Evolutionary conservation across 2,797 vertebrate genomes (phyloP), one percentile per base, ranked within the genome.

Genomic region (Eulemur albifrons): DNA sequence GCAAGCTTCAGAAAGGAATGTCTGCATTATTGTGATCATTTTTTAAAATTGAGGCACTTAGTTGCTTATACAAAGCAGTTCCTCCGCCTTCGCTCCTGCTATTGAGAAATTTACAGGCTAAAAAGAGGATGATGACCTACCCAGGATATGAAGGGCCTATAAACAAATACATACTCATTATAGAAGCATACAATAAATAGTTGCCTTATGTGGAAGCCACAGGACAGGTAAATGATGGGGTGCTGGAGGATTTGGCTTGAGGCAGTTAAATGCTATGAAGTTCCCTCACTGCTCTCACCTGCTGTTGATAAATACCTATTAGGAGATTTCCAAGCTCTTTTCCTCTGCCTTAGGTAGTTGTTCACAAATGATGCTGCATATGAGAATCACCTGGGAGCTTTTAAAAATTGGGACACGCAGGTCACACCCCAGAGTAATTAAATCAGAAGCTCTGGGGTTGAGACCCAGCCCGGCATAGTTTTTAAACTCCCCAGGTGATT

Each of bases 131-230:
- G 86, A 95, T 48, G 80, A 90, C 21, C 40, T 27, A 92, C 80
- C n/a, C 13, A 87, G 83, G 81, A 88, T 81, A 88, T 65, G 90
- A 92, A 88, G 72, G 10, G 50, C 45, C 57, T 79, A 93, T 88
- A 93, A 96, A 81, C 52, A 89, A 83, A 92, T 45, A 84, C 43
- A 50, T 40, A 61, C 23, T 92, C 38, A 45, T 94, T 88, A 93
- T 11, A 67, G 77, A 90, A 92, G 87, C 54, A 90, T 10, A 72
- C 75, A 88, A 73, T 73, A 97, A 87, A 90, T 48, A 86, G 35
- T 72, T 93, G 59, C 57, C 32, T 86, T 38, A 20, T 3, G 30
- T 52, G 70, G 72, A 84, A 94, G 54, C 87, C 72, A 90, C 61
- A 85, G 67, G 59, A 67, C 72, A 63, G 5, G 70, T 48, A 95